Conservation (phyloP, 2,113 vertebrate genomes). For the Arizona elegans region DNA sequence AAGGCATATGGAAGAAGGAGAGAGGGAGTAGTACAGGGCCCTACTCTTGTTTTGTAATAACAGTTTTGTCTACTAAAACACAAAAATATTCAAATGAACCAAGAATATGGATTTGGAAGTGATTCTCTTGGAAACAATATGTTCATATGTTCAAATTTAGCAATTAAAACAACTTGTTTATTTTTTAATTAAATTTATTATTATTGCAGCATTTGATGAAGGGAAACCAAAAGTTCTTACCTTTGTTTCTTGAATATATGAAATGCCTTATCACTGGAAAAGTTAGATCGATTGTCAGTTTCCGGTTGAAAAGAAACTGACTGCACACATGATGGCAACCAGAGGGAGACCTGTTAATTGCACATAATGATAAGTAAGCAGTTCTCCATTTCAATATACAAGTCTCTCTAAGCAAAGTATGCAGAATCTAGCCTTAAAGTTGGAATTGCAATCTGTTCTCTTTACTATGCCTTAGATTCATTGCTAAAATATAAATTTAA, state of each 20-base stretch:
- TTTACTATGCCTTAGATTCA: not conserved
- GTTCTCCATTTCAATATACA: conserved; percentile 1
- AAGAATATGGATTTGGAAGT: not conserved
- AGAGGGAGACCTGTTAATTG: conserved; percentile 78
- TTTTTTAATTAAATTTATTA: not conserved
- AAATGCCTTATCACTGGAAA: conserved; percentile 90
- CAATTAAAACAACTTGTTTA: not conserved
- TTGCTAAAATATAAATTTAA: not conserved
- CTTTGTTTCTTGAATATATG: conserved; percentile 98
- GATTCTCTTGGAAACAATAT: not conserved
- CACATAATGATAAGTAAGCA: conserved; percentile 2
- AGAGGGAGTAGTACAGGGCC: not conserved
- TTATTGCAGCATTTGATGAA: conserved; percentile 9
- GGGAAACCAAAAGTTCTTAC: conserved; percentile 59
- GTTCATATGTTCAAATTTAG: not conserved
- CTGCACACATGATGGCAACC: conserved; percentile 81
- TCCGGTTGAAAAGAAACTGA: conserved; percentile 95
- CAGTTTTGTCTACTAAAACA: not conserved
- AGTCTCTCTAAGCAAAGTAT: not conserved
- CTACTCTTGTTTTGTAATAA: not conserved
- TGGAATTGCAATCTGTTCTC: not conserved
- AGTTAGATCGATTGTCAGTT: conserved; percentile 96
- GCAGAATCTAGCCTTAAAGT: conserved; percentile 2
- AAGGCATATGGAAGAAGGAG: not conserved
- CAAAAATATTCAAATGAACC: not conserved